Percentiles rank a stretch among this genome's conserved stretches.
Conservation (phyloP, 1,140 invertebrate species). For the Brachionus angularis region DNA sequence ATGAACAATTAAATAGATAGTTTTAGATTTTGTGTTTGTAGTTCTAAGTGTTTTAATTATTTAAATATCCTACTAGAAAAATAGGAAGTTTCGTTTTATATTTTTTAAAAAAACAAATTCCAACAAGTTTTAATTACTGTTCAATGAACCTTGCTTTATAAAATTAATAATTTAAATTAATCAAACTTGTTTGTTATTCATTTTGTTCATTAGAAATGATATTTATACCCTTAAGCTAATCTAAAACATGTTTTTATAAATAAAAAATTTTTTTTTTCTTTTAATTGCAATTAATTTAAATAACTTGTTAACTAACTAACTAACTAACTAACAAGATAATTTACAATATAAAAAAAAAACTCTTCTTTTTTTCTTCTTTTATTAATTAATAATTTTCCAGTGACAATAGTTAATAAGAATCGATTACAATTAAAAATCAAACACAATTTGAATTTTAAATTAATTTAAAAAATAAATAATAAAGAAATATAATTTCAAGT, state of each 20-base stretch:
- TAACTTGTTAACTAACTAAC: slow-evolving; percentile 34
- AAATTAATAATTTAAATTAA: slow-evolving; percentile 38
- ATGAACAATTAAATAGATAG: no score
- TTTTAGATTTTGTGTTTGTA: no score
- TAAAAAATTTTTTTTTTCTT: no score
- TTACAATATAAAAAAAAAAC: background rate
- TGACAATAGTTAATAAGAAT: slow-evolving; percentile 3
- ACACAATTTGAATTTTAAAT: slow-evolving; percentile 38
- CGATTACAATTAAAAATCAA: slow-evolving; percentile 18
- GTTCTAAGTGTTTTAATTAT: no score
- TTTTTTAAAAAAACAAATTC: no score
- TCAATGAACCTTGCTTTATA: slow-evolving; percentile 36
- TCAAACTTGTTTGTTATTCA: slow-evolving; percentile 31
- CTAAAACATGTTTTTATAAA: slow-evolving; percentile 38
- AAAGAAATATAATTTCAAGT: slow-evolving; percentile 22
- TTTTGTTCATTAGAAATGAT: background rate
- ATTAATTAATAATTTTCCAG: no score
- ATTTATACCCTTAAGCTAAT: slow-evolving; percentile 36
- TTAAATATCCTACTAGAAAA: slow-evolving; percentile 4
- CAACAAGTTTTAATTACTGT: no score
- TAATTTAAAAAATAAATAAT: no score
- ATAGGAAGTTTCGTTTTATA: slow-evolving; percentile 16
- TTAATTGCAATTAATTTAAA: slow-evolving; percentile 41
- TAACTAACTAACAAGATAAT: slow-evolving; percentile 30
- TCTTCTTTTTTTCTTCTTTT: no score